Percentiles rank a stretch among this genome's conserved stretches.
phyloP scores from a whole-genome alignment of 1,140 invertebrate genomes.

The Agraylea sexmaculata region DNA sequence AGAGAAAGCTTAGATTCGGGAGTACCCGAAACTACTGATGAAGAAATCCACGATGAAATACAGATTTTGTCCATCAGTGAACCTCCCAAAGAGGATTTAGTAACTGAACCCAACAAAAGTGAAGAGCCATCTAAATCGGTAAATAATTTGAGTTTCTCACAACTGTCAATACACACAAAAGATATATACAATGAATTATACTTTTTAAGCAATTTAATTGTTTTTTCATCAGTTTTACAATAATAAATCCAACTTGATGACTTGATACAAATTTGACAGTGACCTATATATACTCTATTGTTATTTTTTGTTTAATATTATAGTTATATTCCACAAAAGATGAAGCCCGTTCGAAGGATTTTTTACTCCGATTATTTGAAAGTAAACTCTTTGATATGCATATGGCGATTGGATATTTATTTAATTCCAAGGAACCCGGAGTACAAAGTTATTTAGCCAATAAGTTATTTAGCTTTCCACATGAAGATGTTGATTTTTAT shows the following conservation, averaged over 20 bases:
- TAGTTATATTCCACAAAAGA: not conserved
- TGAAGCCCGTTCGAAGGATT: constrained; percentile 33
- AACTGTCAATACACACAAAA: too few species aligned
- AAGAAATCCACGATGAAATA: constrained; percentile 28
- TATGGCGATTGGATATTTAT: constrained; percentile 94
- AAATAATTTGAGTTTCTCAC: constrained; percentile 2
- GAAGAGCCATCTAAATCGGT: constrained; percentile 1
- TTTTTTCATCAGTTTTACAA: too few species aligned
- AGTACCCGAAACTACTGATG: constrained; percentile 45
- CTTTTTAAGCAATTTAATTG: too few species aligned
- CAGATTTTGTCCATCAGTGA: too few species aligned
- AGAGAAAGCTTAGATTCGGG: constrained; percentile 61
- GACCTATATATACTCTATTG: not conserved
- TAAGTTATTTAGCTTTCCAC: constrained; percentile 89
- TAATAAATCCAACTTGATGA: too few species aligned
- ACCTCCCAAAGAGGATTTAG: too few species aligned
- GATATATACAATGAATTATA: too few species aligned
- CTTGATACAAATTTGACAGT: not conserved
- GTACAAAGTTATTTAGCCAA: constrained; percentile 94
- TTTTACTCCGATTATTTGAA: constrained; percentile 83
- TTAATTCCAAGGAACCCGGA: constrained; percentile 96
- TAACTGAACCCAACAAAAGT: not conserved
- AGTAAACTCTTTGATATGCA: constrained; percentile 95
- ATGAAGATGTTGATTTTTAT: constrained; percentile 92
- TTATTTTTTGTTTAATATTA: not conserved